Evolutionary conservation across 2,797 vertebrate species (phyloP).

Genomic region (Lemur catta): DNA sequence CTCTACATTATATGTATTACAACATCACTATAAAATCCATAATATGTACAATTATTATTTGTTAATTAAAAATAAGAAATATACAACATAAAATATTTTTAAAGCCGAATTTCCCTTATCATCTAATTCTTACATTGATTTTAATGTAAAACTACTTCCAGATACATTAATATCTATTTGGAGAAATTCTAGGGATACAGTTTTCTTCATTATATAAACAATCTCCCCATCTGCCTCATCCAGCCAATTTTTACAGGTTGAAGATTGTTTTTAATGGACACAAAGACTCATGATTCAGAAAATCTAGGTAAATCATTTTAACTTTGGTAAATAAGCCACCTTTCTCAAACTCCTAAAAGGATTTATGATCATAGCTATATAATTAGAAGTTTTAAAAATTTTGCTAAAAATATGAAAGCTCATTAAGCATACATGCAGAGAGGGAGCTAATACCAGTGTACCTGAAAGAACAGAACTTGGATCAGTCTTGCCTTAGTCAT

Average conservation of each 20-base stretch:
- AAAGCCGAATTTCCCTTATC: background rate
- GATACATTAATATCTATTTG: background rate
- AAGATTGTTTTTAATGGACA: background rate
- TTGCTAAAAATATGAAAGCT: background rate
- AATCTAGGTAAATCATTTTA: background rate
- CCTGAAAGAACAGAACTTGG: background rate
- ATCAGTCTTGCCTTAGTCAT: background rate
- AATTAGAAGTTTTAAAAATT: background rate
- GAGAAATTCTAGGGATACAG: background rate
- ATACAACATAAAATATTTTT: background rate
- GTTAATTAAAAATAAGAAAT: background rate
- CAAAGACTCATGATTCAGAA: background rate
- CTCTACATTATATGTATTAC: background rate
- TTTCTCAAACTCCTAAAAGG: background rate
- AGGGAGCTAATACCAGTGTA: background rate
- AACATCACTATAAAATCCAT: background rate
- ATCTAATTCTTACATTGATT: background rate
- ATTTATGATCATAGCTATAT: background rate
- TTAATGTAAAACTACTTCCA: conserved; percentile 34
- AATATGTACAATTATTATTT: background rate
- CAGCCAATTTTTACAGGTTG: background rate
- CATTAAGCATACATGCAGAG: background rate
- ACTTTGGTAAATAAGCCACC: background rate
- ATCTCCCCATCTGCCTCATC: background rate
- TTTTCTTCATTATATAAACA: background rate